A percentile compares a stretch with the other conserved stretches of the same genome.
phyloP scores from a whole-genome alignment of 2,888 invertebrate species.

The Apotomis betuletana region DNA sequence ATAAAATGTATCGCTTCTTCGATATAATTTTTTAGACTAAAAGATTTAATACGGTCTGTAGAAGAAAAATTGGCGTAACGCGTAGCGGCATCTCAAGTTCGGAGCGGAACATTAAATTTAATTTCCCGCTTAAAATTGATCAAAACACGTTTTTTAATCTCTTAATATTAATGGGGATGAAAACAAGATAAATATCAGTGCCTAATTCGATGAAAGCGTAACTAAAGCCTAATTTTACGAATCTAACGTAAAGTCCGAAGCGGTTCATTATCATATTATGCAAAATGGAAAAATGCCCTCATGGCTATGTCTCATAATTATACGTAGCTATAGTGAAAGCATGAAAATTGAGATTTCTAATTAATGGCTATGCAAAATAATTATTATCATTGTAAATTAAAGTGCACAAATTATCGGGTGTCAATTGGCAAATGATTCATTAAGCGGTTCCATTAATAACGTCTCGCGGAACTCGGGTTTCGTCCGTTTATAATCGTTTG shows the following conservation, averaged over 20 bases:
- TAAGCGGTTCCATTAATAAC: slow-evolving; percentile 50
- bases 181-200: slow-evolving; percentile 17
- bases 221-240: slow-evolving; percentile 4
- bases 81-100: slow-evolving; percentile 6
- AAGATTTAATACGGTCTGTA: neutral
- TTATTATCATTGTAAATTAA: slow-evolving; percentile 34
- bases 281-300: slow-evolving; percentile 12
- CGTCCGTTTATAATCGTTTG: slow-evolving; percentile 46
- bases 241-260: slow-evolving; percentile 10
- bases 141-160: slow-evolving; percentile 16
- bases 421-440: slow-evolving; percentile 47
- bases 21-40: neutral
- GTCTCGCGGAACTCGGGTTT: slow-evolving; percentile 50
- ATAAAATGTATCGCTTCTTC: neutral
- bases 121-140: slow-evolving; percentile 19
- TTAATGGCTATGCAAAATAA: slow-evolving; percentile 35
- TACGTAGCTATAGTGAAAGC: slow-evolving; percentile 25
- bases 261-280: slow-evolving; percentile 16
- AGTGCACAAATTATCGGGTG: slow-evolving; percentile 42
- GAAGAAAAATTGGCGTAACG: neutral
- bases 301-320: slow-evolving; percentile 13
- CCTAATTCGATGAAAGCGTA: slow-evolving; percentile 25
- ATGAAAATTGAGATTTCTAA: slow-evolving; percentile 34
- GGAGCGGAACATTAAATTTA: slow-evolving; percentile 17
- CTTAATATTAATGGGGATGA: slow-evolving; percentile 21